Evolutionary conservation across 2,797 vertebrate genomes (phyloP), one percentile per base, ranked within the genome.

Genomic region (Chelonia mydas): DNA sequence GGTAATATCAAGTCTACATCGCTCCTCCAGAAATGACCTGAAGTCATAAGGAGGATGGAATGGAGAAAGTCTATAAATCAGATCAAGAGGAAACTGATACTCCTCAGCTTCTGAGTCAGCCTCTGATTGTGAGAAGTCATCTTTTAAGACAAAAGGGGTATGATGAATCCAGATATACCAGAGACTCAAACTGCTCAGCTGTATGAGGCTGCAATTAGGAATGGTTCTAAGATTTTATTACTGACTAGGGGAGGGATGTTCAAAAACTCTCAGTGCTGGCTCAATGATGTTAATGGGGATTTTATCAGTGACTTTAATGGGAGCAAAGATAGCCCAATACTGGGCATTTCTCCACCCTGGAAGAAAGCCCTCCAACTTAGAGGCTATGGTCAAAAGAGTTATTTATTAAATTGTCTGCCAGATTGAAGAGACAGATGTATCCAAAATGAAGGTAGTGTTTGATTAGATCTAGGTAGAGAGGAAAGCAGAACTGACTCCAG

Each of bases 401-500:
- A 76, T 7, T 92, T 88, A 72, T 7, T 92, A 81, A 87, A 92
- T 80, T 84, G 19, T 37, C 61, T 78, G 49, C 2, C 68, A 84
- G 6, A 59, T 37, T 31, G 90, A 90, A 47, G 41, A 76, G 41
- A 27, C 6, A 47, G 41, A 76, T 45, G 74, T 77, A 77, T 28
- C 74, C 45, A 77, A 94, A 95, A 86, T 61, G 78, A 89, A 49
- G 3, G 13, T 54, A 90, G 13, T 93, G 37, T 83, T 59, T 83
- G 87, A 77, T 10, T 78, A 33, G 15, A 83, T 50, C 10, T 27
- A 88, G 45, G 15, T 61, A 61, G 2, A 79, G 85, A 61, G 90
- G 55, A 95, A 90, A 93, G 21, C 68, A 72, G 10, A 68, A 31
- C 61, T 82, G 4, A 49, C 95, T 90, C 25, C 74, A 96, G 82